Conservation (phyloP, 2,113 vertebrate genomes). For the Apus apus region DNA sequence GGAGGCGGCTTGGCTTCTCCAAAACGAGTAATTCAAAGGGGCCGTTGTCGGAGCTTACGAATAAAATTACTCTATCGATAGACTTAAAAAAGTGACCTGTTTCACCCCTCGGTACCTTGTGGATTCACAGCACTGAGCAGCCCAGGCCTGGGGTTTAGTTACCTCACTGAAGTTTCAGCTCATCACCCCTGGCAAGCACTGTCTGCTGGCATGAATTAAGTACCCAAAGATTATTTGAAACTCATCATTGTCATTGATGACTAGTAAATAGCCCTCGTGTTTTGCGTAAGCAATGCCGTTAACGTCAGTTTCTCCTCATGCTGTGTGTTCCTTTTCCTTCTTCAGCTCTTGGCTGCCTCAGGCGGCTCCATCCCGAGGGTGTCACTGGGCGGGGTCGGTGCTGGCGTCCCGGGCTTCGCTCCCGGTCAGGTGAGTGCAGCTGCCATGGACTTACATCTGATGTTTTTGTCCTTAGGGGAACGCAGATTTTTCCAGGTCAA, state of each 20-base stretch:
- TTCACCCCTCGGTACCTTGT: rapidly evolving
- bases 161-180: not conserved
- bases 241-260: rapidly evolving
- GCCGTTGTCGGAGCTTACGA: rapidly evolving
- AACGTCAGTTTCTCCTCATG: not conserved
- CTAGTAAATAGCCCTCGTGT: not conserved
- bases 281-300: not conserved
- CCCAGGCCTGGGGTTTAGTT: rapidly evolving
- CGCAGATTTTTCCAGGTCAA: not conserved
- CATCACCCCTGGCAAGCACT: no score
- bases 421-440: slow-evolving; percentile 81
- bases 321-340: not conserved
- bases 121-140: no score
- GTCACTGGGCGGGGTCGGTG: slow-evolving; percentile 81
- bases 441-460: rapidly evolving
- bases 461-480: not conserved
- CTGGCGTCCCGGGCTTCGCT: slow-evolving; percentile 79
- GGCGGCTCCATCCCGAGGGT: slow-evolving; percentile 37
- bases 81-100: rapidly evolving
- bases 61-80: rapidly evolving
- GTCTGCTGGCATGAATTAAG: not conserved
- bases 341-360: slow-evolving; percentile 70
- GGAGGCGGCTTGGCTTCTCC: not conserved
- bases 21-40: rapidly evolving
- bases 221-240: not conserved